Base-by-base conservation (phyloP, 2,797 vertebrate genomes). In the Oophaga sylvatica region DNA sequence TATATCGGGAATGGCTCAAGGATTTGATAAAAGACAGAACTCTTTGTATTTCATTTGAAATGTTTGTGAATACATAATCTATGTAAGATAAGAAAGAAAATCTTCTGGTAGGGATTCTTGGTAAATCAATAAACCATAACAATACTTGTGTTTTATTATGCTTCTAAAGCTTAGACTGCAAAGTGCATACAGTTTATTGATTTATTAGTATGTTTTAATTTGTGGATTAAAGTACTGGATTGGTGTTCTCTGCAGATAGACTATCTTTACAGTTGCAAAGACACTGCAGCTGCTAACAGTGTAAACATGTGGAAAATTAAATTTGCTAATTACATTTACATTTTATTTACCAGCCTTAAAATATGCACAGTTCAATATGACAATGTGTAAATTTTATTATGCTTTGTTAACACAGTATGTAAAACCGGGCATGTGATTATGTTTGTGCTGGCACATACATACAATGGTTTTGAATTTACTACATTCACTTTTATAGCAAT, bases 351-450 rank as follows among this genome's bases (percentile, higher is more conserved):
- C 80, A 73, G 22, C 3, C 79, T 12, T 87, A 13, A 77, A 59
- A 48, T 83, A 79, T 83, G 83, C 71, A 77, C 31, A 76, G 53
- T 65, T 29, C 71, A 84, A 60, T 84, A 26, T 63, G 15, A 84
- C 22, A 65, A 65, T 76, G 83, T 60, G 35, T 76, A 84, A 22
- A 76, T 75, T 71, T 41, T 76, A 26, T 45, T 62, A 84, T 84
- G 62, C 60, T 81, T 81, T 67, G 60, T 65, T 67, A 60, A 26
- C 60, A 80, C 22, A 48, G 35, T 48, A 65, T 81, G 22, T n/a
- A 81, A 81, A 48, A 81, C 35, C 19, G 8, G 22, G 35, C 13
- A 29, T 84, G 26, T 45, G 41, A 63, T 63, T 65, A 65, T 4
- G 48, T 53, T 75, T 63, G 56, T 31, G 31, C 10, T 19, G 13